Conservation (phyloP, 2,113 vertebrate genomes). For the Megalops atlanticus region DNA sequence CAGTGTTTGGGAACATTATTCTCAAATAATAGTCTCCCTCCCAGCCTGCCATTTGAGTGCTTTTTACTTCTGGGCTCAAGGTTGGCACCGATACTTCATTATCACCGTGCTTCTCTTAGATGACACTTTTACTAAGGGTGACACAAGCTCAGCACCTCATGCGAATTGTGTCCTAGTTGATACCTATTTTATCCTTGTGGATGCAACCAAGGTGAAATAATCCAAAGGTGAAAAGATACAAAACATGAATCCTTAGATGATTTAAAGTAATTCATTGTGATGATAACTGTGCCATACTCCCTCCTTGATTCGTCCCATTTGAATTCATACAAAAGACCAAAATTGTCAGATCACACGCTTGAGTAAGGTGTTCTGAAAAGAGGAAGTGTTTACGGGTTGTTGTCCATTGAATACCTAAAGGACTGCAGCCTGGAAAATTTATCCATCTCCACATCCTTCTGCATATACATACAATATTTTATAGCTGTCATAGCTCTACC, state of each 20-base stretch:
- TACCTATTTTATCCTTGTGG: not conserved
- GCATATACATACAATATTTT: not conserved
- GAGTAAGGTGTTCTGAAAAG: too few species aligned
- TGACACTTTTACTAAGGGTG: not conserved
- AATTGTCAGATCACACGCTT: too few species aligned
- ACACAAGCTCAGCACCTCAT: not conserved
- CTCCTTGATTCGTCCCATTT: too few species aligned
- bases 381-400: not conserved
- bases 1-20: slow-evolving; percentile 8
- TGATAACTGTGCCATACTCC: too few species aligned
- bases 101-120: slow-evolving; percentile 17
- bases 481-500: not conserved
- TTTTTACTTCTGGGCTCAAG: too few species aligned
- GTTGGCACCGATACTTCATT: too few species aligned
- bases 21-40: too few species aligned
- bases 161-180: not conserved
- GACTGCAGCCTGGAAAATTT: not conserved
- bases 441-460: not conserved
- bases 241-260: not conserved
- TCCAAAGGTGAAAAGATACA: not conserved
- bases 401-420: not conserved
- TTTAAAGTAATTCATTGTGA: too few species aligned
- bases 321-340: too few species aligned
- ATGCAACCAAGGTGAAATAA: not conserved
- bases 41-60: too few species aligned